Evolutionary conservation across 2,797 vertebrate species (phyloP).

Genomic region (Ara ararauna): DNA sequence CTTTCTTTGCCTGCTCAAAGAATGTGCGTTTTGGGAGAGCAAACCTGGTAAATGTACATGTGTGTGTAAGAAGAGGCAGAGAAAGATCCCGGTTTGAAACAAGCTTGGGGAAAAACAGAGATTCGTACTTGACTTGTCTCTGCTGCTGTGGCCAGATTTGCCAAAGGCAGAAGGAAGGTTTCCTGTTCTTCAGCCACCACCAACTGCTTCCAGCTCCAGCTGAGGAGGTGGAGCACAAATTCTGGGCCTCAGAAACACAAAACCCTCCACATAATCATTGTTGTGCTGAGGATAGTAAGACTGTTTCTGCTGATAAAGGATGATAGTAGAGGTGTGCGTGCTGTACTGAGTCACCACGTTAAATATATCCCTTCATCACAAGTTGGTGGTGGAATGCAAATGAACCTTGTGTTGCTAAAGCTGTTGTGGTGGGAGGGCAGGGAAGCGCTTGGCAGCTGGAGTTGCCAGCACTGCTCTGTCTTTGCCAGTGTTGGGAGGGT

Average conservation of each 20-base stretch:
- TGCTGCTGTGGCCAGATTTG: background rate
- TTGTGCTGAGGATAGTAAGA: background rate
- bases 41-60: background rate
- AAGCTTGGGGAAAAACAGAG: background rate
- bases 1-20: background rate
- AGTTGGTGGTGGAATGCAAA: background rate
- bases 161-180: background rate
- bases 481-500: background rate
- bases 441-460: background rate
- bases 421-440: background rate
- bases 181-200: background rate
- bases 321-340: background rate
- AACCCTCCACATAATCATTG: background rate
- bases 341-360: slow-evolving; percentile 8
- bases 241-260: background rate
- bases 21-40: background rate
- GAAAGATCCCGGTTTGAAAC: background rate
- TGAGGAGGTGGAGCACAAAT: background rate
- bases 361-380: slow-evolving; percentile 14
- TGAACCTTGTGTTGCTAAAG: background rate
- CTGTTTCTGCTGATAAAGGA: slow-evolving; percentile 25
- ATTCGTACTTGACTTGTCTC: background rate
- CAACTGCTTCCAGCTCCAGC: background rate
- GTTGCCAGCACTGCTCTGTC: background rate
- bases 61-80: background rate